Conservation (phyloP, 2,888 invertebrate genomes). For the Nemoura dubitans region DNA sequence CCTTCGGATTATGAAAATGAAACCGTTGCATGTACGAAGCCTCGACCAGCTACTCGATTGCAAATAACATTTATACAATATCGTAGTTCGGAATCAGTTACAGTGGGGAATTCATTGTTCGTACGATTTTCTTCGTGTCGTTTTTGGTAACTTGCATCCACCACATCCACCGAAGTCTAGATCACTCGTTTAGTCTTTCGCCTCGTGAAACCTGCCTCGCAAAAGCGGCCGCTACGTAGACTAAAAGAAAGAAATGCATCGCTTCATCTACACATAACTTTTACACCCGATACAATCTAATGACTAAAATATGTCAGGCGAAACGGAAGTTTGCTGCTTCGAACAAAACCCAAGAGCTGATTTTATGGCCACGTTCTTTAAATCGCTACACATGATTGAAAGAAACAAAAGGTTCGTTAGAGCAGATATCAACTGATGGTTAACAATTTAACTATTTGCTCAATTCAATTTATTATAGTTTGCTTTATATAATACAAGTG, state of each 20-base stretch:
- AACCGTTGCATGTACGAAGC: neutral
- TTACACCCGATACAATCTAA: neutral
- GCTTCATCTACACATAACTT: neutral
- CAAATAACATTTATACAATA: neutral
- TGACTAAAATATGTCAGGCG: neutral
- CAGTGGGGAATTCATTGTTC: neutral
- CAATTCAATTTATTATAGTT: no score
- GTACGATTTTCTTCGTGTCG: neutral
- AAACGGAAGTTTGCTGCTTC: neutral
- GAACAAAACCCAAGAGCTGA: neutral
- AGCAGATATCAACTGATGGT: no score
- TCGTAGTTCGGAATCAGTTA: neutral
- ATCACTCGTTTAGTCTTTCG: neutral
- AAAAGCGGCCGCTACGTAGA: neutral
- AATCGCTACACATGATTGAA: no score
- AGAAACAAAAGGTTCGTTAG: no score
- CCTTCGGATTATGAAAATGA: neutral
- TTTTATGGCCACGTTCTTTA: neutral
- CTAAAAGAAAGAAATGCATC: neutral
- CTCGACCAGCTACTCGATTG: neutral
- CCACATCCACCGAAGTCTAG: constrained; percentile 37
- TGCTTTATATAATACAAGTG: no score
- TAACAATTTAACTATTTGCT: no score
- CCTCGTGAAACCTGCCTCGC: neutral
- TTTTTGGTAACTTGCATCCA: constrained; percentile 47